Conservation (phyloP, 2,113 vertebrate species). For the Muscicapa adusta region DNA sequence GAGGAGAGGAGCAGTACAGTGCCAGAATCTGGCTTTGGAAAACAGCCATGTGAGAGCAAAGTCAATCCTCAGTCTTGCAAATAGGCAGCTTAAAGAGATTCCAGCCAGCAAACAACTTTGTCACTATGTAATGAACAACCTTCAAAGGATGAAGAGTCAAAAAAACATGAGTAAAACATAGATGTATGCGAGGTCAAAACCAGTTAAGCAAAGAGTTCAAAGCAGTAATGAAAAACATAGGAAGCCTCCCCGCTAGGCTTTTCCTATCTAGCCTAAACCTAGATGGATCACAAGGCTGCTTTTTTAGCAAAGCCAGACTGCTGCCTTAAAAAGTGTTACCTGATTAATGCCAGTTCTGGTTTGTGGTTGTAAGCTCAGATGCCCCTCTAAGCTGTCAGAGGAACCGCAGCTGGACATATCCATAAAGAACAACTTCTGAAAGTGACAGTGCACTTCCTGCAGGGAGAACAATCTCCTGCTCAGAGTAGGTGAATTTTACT, state of each 20-base stretch:
- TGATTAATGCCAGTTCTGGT: not conserved
- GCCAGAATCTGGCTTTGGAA: not conserved
- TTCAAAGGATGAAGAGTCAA: not conserved
- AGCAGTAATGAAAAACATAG: not conserved
- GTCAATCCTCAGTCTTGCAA: not conserved
- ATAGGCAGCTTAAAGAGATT: not conserved
- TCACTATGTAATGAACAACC: not conserved
- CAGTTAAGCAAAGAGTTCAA: not conserved
- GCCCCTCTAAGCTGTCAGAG: not conserved
- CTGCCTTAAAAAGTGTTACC: not conserved
- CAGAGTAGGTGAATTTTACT: not conserved
- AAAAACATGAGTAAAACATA: not conserved
- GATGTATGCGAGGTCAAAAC: not conserved
- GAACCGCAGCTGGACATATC: not conserved
- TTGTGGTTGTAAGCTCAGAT: not conserved
- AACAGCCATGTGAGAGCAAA: accelerated
- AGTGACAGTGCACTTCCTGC: accelerated
- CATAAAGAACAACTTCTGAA: not conserved
- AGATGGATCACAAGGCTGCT: not conserved
- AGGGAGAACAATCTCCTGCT: not conserved
- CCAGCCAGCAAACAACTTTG: not conserved
- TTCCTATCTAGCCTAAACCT: not conserved
- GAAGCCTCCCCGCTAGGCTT: not conserved
- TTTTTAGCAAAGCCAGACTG: not conserved
- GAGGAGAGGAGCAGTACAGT: not conserved